phyloP scores from a whole-genome alignment of 2,113 vertebrate genomes.

The Genyomyrus donnyi region DNA sequence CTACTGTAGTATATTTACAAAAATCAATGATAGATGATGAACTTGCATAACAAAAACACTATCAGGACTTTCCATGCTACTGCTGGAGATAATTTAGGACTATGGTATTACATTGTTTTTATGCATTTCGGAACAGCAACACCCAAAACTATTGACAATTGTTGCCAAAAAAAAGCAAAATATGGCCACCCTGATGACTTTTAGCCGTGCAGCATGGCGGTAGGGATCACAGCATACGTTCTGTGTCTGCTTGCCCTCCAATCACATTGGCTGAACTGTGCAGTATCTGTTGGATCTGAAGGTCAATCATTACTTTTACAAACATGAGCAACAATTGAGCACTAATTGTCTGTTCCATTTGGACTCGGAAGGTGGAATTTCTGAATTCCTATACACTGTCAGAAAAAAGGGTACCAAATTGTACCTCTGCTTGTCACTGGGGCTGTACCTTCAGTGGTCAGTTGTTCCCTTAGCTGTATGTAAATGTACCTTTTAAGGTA shows the following conservation, averaged over 20 bases:
- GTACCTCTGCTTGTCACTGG: too few species aligned
- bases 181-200: background rate
- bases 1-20: background rate
- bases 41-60: background rate
- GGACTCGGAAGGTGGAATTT: background rate
- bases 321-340: background rate
- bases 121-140: background rate
- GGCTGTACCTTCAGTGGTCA: too few species aligned
- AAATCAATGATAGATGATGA: background rate
- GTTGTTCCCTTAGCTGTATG: too few species aligned
- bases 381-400: background rate
- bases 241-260: background rate
- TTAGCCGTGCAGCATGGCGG: background rate
- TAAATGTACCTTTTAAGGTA: too few species aligned
- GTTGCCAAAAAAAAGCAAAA: background rate
- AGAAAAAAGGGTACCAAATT: too few species aligned
- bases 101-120: background rate
- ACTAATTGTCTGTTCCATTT: background rate
- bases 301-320: background rate
- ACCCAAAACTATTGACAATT: background rate
- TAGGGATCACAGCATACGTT: background rate
- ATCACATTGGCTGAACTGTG: background rate
- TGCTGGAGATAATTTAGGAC: background rate
- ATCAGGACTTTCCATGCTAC: background rate
- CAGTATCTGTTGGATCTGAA: background rate